These are phyloP conservation scores for Saguinus midas DNA, from an alignment of 2,113 vertebrate species.

Conservation along the genomic window DNA sequence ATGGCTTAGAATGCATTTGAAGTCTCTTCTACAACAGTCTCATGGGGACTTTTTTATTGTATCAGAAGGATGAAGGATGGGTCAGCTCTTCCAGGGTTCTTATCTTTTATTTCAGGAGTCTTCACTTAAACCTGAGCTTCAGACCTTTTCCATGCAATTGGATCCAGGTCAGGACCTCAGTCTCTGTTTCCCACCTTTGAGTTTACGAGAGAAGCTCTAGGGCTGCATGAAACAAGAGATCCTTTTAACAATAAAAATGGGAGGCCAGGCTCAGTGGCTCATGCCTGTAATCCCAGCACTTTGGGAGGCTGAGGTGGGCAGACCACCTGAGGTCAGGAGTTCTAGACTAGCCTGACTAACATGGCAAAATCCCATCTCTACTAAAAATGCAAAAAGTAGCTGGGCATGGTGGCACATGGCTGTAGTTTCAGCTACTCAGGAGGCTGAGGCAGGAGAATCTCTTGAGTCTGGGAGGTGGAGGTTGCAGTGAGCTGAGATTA, in stretches of 20 bases:
- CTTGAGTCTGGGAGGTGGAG: not conserved
- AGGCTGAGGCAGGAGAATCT: not conserved
- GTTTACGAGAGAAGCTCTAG: not conserved
- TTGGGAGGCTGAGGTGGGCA: not conserved
- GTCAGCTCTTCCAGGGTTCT: not conserved
- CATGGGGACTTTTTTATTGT: not conserved
- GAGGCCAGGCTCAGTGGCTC: not conserved
- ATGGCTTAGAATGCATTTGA: not conserved
- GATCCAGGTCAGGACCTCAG: no score
- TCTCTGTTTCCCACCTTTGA: not conserved
- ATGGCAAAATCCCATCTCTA: not conserved
- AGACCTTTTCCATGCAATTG: not conserved
- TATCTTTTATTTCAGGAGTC: not conserved
- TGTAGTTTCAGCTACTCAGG: not conserved
- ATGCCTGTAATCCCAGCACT: not conserved
- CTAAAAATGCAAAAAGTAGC: not conserved
- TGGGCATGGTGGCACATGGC: not conserved
- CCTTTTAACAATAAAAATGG: not conserved
- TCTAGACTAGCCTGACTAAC: not conserved
- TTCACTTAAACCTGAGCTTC: not conserved
- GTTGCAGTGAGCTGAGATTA: not conserved
- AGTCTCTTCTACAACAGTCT: not conserved
- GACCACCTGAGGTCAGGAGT: not conserved
- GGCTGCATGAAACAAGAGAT: accelerated
- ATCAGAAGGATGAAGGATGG: not conserved